phyloP scores from a whole-genome alignment of 2,888 invertebrate species.

The Clepsis dumicolana region DNA sequence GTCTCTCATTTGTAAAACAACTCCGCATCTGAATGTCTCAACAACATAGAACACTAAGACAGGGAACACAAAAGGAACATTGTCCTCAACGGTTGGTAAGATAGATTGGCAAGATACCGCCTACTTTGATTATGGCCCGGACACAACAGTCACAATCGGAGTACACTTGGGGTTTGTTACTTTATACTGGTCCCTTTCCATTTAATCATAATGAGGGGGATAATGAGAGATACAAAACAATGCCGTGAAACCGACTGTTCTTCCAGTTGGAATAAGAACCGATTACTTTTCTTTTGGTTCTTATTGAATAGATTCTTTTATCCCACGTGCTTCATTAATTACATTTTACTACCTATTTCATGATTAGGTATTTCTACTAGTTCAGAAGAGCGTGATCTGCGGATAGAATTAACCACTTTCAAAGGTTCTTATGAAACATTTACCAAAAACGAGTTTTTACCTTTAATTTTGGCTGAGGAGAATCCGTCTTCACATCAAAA shows the following conservation, averaged over 20 bases:
- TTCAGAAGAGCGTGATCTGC: too few relatives aligned
- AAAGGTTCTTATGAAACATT: too few relatives aligned
- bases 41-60: not conserved
- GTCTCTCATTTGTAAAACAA: not conserved
- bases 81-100: not conserved
- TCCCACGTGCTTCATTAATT: not conserved
- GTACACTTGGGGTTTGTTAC: constrained; percentile 2
- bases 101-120: constrained; percentile 17
- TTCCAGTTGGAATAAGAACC: not conserved
- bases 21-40: not conserved
- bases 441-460: too few relatives aligned
- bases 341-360: too few relatives aligned
- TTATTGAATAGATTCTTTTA: not conserved
- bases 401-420: too few relatives aligned
- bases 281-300: not conserved
- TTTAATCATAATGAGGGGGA: constrained; percentile 16
- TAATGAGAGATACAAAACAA: not conserved
- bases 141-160: constrained; percentile 9
- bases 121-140: constrained; percentile 5
- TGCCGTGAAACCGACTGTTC: constrained; percentile 1
- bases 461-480: too few relatives aligned
- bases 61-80: not conserved
- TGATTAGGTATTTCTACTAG: too few relatives aligned
- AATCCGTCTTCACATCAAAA: too few relatives aligned
- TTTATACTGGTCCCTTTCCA: constrained; percentile 6